These are phyloP conservation scores for Naja naja DNA, from an alignment of 2,113 vertebrate genomes.

Conservation along the genomic window DNA sequence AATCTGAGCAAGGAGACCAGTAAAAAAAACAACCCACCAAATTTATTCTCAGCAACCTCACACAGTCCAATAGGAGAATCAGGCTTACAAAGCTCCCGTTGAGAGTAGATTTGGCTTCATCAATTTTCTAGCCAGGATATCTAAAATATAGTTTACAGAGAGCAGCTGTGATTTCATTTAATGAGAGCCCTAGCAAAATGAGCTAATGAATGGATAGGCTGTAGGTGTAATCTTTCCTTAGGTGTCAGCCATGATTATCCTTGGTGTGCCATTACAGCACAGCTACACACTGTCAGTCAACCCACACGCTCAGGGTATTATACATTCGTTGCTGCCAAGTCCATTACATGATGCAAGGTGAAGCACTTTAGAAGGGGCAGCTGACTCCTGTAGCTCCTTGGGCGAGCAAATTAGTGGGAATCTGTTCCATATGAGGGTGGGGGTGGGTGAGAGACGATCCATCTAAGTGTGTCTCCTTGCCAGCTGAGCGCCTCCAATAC, in stretches of 20 bases:
- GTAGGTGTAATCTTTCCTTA: slow-evolving; percentile 55
- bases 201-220: slow-evolving; percentile 34
- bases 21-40: not conserved
- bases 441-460: not conserved
- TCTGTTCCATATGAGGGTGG: not conserved
- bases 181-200: slow-evolving; percentile 54
- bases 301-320: slow-evolving; percentile 24
- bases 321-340: slow-evolving; percentile 38
- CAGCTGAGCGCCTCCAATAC: slow-evolving; percentile 55
- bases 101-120: slow-evolving; percentile 35
- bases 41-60: not conserved
- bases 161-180: slow-evolving; percentile 61
- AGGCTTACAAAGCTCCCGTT: not conserved
- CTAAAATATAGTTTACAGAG: slow-evolving; percentile 49
- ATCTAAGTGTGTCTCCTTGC: slow-evolving; percentile 31
- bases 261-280: slow-evolving; percentile 41
- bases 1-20: fast-evolving
- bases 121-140: not conserved
- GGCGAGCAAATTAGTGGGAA: slow-evolving; percentile 8
- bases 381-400: fast-evolving
- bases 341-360: slow-evolving; percentile 18
- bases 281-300: slow-evolving; percentile 50
- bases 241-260: slow-evolving; percentile 63
- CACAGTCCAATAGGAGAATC: not conserved
- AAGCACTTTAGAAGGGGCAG: not conserved